phyloP scores from a whole-genome alignment of 2,797 vertebrate species.

The Gallinago solitaria region DNA sequence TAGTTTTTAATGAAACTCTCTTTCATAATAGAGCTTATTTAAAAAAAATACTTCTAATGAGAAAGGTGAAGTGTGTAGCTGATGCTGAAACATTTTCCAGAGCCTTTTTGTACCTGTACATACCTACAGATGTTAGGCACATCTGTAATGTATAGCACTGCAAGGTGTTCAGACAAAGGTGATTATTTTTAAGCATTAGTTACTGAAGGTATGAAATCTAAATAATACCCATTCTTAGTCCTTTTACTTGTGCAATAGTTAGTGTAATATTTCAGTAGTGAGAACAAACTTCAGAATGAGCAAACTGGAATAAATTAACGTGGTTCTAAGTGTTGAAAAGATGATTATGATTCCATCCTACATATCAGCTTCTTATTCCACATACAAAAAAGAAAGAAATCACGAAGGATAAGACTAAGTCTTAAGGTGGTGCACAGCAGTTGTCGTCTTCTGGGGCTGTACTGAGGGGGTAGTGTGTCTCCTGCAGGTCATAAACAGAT shows the following conservation, averaged over 20 bases:
- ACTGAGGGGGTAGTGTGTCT: background rate
- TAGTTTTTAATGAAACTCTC: background rate
- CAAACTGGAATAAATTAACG: background rate
- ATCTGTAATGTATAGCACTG: background rate
- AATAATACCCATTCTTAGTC: background rate
- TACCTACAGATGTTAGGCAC: background rate
- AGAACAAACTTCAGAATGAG: background rate
- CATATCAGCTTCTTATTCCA: background rate
- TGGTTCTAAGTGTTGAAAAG: background rate
- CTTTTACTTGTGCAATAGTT: background rate
- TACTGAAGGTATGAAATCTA: background rate
- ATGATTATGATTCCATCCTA: background rate
- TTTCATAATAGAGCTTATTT: background rate
- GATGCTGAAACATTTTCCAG: background rate
- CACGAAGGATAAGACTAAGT: background rate
- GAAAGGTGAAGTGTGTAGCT: background rate
- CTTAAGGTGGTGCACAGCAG: background rate
- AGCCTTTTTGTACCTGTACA: background rate
- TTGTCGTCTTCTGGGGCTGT: background rate
- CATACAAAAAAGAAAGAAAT: background rate
- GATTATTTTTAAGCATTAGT: background rate
- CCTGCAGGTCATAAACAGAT: background rate
- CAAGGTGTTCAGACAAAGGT: fast-evolving
- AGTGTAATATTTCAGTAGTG: background rate
- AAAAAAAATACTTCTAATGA: background rate